phyloP scores from a whole-genome alignment of 2,888 invertebrate species.

The Amiota mariae region DNA sequence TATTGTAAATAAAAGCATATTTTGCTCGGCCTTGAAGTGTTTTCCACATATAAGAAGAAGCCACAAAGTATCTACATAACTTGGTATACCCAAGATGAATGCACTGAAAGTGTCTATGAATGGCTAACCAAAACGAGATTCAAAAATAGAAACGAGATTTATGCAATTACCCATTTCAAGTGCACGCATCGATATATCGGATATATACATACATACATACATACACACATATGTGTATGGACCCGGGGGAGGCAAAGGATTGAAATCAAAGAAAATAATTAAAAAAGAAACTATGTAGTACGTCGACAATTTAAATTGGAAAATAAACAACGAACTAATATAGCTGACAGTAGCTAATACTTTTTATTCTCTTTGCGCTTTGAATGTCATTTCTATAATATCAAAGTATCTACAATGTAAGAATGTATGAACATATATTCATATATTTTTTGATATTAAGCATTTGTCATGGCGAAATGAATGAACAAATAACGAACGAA shows the following conservation, averaged over 20 bases:
- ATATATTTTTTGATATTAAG: constrained; percentile 24
- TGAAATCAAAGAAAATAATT: constrained; percentile 13
- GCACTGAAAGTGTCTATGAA: not conserved
- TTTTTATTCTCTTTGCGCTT: not conserved
- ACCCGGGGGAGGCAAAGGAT: not conserved
- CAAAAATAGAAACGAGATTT: not conserved
- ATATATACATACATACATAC: too few relatives aligned
- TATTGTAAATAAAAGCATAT: too few relatives aligned
- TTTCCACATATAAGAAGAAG: not conserved
- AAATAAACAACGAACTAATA: not conserved
- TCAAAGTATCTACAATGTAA: constrained; percentile 16
- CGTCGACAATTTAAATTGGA: not conserved
- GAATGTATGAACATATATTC: too few relatives aligned
- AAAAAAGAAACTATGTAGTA: not conserved
- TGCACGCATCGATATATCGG: not conserved
- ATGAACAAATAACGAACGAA: not conserved
- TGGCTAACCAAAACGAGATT: not conserved
- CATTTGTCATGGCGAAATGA: constrained; percentile 17
- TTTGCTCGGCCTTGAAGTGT: too few relatives aligned
- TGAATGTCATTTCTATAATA: not conserved
- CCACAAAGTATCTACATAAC: constrained; percentile 7
- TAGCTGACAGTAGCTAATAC: constrained; percentile 8
- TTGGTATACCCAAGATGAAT: not conserved
- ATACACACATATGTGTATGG: too few relatives aligned
- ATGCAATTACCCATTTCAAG: constrained; percentile 21